These are phyloP conservation scores for Aldrovandia affinis DNA, from an alignment of 2,797 vertebrate genomes.

Conservation along the genomic window DNA sequence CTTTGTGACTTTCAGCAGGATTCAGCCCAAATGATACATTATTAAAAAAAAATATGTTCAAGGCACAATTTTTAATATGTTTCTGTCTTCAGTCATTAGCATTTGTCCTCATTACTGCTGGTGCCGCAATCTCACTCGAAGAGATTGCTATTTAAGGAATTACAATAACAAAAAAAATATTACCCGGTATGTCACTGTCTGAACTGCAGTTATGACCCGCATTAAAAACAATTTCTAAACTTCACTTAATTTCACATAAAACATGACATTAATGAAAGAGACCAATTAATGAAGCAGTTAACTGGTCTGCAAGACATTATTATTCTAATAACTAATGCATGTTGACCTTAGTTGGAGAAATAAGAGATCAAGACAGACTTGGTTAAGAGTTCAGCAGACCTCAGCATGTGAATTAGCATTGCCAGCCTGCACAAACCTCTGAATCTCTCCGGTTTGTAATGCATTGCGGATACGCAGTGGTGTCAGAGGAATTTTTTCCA, in stretches of 20 bases:
- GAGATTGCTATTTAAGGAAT: neutral
- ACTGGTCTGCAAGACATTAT: neutral
- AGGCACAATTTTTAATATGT: neutral
- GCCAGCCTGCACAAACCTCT: neutral
- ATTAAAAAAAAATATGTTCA: neutral
- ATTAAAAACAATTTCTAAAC: neutral
- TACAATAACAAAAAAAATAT: neutral
- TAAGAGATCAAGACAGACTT: neutral
- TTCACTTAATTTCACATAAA: neutral
- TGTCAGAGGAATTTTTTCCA: neutral
- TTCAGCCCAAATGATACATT: neutral
- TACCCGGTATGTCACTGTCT: neutral
- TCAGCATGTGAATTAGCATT: neutral
- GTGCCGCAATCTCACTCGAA: neutral
- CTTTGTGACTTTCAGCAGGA: neutral
- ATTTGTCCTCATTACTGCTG: neutral
- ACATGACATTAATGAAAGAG: neutral
- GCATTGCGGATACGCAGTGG: neutral
- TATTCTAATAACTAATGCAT: slow-evolving; percentile 6
- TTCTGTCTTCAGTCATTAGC: slow-evolving; percentile 1
- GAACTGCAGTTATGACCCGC: neutral
- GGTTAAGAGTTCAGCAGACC: neutral
- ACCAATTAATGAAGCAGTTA: neutral
- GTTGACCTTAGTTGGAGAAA: neutral
- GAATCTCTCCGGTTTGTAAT: slow-evolving; percentile 9